Evolutionary conservation across 2,888 invertebrate species (phyloP), one percentile per base, ranked within the genome.

Genomic region (Aleiodes testaceus): DNA sequence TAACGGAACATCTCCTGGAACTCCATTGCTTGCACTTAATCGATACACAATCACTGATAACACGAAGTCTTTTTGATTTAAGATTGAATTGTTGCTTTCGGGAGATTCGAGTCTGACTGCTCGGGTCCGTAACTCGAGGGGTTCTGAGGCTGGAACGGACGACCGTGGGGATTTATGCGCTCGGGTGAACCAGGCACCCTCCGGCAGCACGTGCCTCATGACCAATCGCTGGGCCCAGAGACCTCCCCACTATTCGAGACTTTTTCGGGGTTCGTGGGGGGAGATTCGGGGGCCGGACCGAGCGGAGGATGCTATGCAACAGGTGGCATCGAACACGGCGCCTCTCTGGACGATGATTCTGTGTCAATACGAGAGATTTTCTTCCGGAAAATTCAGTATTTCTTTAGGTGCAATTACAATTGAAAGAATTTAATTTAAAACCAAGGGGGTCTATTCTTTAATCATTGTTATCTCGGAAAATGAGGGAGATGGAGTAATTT

Each of bases 1-100:
- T 86, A 87, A 59, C 86, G 85, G 77, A 87, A 87, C 86, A 87
- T 85, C 72, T 87, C 86, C 69, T 86, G 86, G 9, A 86, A 80
- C 70, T 87, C 86, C 87, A 86, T 87, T 42, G 14, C 11, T 16
- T 9, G 9, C 44, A 63, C 18, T 59, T 55, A 61, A 44, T 18
- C 20, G 42, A n/a, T n/a, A n/a, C 44, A 63, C 42, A 44, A 52
- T 14, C 16, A 49, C 30, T 18, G 2, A n/a, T 36, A n/a, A n/a
- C n/a, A n/a, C n/a, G n/a, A n/a, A n/a, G n/a, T n/a, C n/a, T n/a
- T n/a, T n/a, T n/a, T n/a, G n/a, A n/a, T n/a, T n/a, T n/a, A n/a
- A n/a, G n/a, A n/a, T n/a, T n/a, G n/a, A n/a, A n/a, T n/a, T n/a
- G n/a, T n/a, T n/a, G n/a, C n/a, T n/a, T n/a, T n/a, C 30, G 52